Evolutionary conservation across 1,140 invertebrate genomes (phyloP).

Genomic region (Aphis gossypii): DNA sequence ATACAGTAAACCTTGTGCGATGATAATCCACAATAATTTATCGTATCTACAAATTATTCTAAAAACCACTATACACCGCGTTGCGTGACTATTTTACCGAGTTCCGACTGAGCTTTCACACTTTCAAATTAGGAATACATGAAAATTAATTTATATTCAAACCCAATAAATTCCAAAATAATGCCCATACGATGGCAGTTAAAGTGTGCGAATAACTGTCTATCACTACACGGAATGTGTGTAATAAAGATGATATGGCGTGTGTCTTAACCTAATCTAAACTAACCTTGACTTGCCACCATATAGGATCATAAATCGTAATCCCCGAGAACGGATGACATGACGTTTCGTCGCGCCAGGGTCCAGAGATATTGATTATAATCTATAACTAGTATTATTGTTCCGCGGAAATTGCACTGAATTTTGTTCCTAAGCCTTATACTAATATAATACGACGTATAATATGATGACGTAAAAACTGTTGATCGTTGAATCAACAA

Average conservation of each 20-base stretch:
- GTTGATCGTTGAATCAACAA: too few relatives aligned
- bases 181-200: neutral
- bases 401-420: neutral
- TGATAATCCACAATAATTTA: neutral
- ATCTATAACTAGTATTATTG: neutral
- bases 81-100: neutral
- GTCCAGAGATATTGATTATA: neutral
- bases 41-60: neutral
- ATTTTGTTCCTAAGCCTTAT: too few relatives aligned
- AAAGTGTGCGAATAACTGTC: too few relatives aligned
- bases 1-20: neutral
- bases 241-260: too few relatives aligned
- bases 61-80: neutral
- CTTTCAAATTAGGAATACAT: too few relatives aligned
- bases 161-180: neutral
- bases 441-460: neutral
- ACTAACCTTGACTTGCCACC: too few relatives aligned
- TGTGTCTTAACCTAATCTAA: too few relatives aligned
- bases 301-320: neutral
- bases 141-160: too few relatives aligned
- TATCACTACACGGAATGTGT: too few relatives aligned
- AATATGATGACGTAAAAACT: neutral
- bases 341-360: neutral
- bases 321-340: neutral
- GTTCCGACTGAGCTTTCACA: neutral